A percentile compares a stretch with the other conserved stretches of the same genome.
Conservation (phyloP, 2,888 invertebrate genomes). For the Mesopsocus fuscifrons region DNA sequence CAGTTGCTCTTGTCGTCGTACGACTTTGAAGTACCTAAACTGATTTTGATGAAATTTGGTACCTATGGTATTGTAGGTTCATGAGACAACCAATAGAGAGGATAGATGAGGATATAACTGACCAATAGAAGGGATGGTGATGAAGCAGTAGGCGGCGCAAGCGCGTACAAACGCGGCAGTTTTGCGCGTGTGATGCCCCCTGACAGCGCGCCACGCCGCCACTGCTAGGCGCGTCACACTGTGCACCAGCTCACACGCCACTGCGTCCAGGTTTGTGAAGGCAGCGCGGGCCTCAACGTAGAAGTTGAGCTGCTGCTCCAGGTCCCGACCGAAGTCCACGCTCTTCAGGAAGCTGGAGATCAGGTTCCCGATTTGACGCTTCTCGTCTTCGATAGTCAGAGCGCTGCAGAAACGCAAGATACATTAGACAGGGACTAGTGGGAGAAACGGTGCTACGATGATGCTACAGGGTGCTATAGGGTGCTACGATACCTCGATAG, state of each 20-base stretch:
- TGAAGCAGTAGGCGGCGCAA: slow-evolving; percentile 76
- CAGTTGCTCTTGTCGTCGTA: too few species aligned
- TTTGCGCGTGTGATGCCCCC: slow-evolving; percentile 55
- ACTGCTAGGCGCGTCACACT: slow-evolving; percentile 65
- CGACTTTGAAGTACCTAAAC: too few species aligned
- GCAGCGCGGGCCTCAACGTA: slow-evolving; percentile 82
- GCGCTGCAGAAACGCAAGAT: slow-evolving; percentile 50
- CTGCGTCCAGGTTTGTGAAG: slow-evolving; percentile 78
- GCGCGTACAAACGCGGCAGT: slow-evolving; percentile 78
- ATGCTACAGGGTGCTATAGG: too few species aligned
- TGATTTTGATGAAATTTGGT: too few species aligned
- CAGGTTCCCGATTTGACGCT: slow-evolving; percentile 62
- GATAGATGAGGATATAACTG: too few species aligned
- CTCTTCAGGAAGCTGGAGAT: slow-evolving; percentile 62
- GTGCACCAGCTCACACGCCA: slow-evolving; percentile 72
- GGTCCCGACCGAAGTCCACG: slow-evolving; percentile 66
- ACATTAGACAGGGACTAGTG: too few species aligned
- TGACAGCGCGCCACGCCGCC: slow-evolving; percentile 43
- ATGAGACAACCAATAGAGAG: too few species aligned
- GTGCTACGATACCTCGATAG: too few species aligned
- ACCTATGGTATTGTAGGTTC: too few species aligned
- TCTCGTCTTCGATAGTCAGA: slow-evolving; percentile 81
- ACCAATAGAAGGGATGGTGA: too few species aligned
- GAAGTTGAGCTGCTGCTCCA: slow-evolving; percentile 81
- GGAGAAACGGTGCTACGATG: too few species aligned